phyloP scores from a whole-genome alignment of 2,797 vertebrate species.

The Otus scops region DNA sequence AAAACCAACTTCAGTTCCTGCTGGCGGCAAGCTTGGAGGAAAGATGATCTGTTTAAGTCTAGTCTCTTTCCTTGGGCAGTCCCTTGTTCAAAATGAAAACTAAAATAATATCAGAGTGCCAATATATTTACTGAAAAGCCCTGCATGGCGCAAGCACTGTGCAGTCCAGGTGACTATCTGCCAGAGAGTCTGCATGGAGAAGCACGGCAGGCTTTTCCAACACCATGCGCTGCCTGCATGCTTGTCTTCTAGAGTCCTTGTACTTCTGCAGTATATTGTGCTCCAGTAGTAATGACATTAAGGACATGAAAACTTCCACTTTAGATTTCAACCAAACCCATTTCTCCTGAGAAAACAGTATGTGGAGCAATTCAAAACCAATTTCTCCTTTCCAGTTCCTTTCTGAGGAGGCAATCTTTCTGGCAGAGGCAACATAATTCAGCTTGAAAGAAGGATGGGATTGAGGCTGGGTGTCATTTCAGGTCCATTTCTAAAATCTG shows the following conservation, averaged over 20 bases:
- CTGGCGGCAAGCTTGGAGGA: constrained; percentile 30
- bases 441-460: not conserved
- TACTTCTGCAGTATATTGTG: not conserved
- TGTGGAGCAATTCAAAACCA: not conserved
- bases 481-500: not conserved
- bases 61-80: constrained; percentile 52
- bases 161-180: not conserved
- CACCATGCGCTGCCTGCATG: not conserved
- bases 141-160: not conserved
- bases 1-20: constrained; percentile 44
- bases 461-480: not conserved
- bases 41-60: constrained; percentile 59
- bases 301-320: not conserved
- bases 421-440: not conserved
- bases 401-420: not conserved
- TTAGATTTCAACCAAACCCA: not conserved
- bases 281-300: not conserved
- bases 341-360: not conserved
- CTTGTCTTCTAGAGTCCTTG: not conserved
- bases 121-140: constrained; percentile 23
- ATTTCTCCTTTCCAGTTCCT: not conserved
- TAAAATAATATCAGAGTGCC: constrained; percentile 16
- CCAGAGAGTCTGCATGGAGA: not conserved
- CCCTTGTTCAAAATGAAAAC: constrained; percentile 25
- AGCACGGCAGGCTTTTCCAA: not conserved